Evolutionary conservation across 2,888 invertebrate genomes (phyloP).

Genomic region (Taenaris catops): DNA sequence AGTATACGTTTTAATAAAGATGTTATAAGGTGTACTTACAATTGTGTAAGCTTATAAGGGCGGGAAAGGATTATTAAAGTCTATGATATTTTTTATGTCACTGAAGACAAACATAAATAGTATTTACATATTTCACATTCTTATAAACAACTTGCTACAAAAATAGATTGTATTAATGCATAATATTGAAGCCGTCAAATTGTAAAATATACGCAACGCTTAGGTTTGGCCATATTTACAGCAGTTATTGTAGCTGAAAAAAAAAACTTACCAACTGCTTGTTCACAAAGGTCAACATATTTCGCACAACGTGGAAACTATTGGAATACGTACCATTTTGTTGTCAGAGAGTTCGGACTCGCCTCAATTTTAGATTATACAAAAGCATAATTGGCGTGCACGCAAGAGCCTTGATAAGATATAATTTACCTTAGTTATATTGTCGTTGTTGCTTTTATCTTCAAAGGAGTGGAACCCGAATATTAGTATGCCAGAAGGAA

Average conservation of each 20-base stretch:
- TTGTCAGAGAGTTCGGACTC: conserved; percentile 1
- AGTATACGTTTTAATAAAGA: too few species aligned
- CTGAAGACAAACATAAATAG: too few species aligned
- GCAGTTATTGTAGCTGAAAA: conserved; percentile 42
- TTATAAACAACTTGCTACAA: too few species aligned
- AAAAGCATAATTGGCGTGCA: conserved; percentile 39
- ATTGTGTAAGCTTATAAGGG: too few species aligned
- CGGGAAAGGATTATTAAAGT: too few species aligned
- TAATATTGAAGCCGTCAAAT: conserved; percentile 36
- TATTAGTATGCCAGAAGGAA: conserved; percentile 80
- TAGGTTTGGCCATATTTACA: conserved; percentile 56
- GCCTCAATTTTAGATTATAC: conserved; percentile 5
- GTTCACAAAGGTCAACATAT: conserved; percentile 1
- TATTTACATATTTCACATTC: too few species aligned
- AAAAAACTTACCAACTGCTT: conserved; percentile 27
- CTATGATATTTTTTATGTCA: too few species aligned
- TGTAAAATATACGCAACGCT: conserved; percentile 39
- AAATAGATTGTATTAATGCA: too few species aligned
- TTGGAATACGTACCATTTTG: conserved; percentile 44
- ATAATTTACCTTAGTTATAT: conserved; percentile 57
- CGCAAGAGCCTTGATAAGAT: conserved; percentile 31
- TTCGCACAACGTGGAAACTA: conserved; percentile 20
- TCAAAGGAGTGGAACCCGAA: conserved; percentile 59
- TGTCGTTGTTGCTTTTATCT: conserved; percentile 40
- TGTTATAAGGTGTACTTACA: too few species aligned